Conservation (phyloP, 2,113 vertebrate genomes). For the Pollimyrus isidori region DNA sequence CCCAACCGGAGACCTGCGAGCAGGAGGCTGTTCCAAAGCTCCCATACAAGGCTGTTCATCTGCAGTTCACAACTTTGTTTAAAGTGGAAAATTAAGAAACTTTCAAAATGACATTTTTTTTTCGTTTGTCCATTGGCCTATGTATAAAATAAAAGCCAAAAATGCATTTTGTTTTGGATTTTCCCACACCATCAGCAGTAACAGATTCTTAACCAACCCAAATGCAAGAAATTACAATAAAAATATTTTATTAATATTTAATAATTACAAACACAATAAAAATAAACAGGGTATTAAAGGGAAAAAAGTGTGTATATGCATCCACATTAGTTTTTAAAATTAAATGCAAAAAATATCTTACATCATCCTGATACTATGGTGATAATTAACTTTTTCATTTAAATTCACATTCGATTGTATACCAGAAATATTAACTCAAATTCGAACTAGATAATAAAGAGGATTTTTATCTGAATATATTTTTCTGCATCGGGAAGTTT, state of each 20-base stretch:
- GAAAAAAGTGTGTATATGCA: neutral
- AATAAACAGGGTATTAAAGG: neutral
- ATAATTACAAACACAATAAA: neutral
- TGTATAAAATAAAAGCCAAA: neutral
- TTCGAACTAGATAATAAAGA: neutral
- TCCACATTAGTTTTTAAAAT: neutral
- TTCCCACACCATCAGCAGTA: neutral
- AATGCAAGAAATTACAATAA: neutral
- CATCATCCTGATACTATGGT: neutral
- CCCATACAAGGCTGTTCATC: neutral
- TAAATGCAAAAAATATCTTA: neutral
- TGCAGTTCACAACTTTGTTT: neutral
- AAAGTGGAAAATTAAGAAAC: neutral
- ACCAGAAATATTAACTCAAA: neutral
- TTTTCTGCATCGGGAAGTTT: conserved; percentile 7
- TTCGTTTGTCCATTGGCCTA: neutral
- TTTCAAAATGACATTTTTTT: neutral
- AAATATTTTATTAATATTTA: neutral
- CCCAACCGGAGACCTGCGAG: conserved; percentile 19
- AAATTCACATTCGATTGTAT: neutral
- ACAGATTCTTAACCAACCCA: neutral
- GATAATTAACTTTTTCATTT: neutral
- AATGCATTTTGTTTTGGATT: neutral
- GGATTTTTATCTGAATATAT: neutral
- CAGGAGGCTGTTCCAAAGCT: neutral